phyloP scores from a whole-genome alignment of 1,140 invertebrate species.

The Pomacea maculata region DNA sequence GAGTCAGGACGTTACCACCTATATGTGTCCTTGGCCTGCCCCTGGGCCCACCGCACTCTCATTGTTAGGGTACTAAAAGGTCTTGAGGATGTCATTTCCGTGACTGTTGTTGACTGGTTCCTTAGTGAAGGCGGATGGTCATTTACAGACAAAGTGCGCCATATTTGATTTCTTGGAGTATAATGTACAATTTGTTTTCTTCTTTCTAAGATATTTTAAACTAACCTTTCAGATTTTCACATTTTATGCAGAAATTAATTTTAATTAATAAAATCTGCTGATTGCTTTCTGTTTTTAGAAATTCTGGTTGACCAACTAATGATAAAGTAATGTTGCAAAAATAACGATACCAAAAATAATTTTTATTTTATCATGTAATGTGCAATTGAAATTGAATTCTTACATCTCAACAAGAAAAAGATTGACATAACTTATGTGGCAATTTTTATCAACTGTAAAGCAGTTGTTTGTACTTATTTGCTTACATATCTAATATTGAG shows the following conservation, averaged over 20 bases:
- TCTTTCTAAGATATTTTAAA: background rate
- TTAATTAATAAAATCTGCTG: background rate
- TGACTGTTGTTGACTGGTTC: conserved; percentile 57
- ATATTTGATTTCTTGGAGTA: background rate
- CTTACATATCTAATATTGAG: too few species aligned
- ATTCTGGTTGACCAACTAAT: too few species aligned
- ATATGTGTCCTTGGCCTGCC: conserved; percentile 60
- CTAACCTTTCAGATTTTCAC: background rate
- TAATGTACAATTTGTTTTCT: background rate
- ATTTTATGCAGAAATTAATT: background rate
- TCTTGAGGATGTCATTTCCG: conserved; percentile 51
- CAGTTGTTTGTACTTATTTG: too few species aligned
- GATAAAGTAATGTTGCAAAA: too few species aligned
- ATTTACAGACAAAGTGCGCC: conserved; percentile 50
- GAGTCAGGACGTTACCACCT: conserved; percentile 58
- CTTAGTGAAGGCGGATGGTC: conserved; percentile 47
- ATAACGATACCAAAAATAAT: too few species aligned
- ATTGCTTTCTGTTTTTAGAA: too few species aligned
- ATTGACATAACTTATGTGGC: too few species aligned
- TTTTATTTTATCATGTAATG: too few species aligned
- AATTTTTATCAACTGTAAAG: too few species aligned
- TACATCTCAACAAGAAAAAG: too few species aligned
- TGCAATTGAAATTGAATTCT: too few species aligned
- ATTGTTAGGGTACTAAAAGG: conserved; percentile 57
- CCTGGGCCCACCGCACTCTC: conserved; percentile 59